Percentiles rank a stretch among this genome's conserved stretches.
phyloP scores from a whole-genome alignment of 2,113 vertebrate species.

The Zosterops hypoxanthus region DNA sequence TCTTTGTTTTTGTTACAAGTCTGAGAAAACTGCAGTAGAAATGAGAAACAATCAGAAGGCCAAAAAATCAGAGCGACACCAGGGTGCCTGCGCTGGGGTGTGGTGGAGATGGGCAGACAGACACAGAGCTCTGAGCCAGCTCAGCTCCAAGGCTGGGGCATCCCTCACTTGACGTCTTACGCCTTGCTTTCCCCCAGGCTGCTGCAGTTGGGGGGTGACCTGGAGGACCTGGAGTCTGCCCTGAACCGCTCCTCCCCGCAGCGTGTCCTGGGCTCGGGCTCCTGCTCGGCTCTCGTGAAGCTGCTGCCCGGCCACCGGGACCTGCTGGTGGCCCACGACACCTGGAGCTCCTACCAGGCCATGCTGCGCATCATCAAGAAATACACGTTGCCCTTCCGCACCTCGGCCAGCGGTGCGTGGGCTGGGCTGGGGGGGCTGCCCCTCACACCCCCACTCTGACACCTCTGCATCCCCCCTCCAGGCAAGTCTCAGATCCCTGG shows the following conservation, averaged over 20 bases:
- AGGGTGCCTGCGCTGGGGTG: accelerated
- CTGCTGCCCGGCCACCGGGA: slow-evolving; percentile 85
- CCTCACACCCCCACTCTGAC: not conserved
- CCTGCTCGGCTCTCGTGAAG: slow-evolving; percentile 94
- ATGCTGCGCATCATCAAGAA: slow-evolving; percentile 95
- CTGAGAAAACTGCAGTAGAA: too few species aligned
- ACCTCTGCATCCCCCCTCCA: slow-evolving; percentile 25
- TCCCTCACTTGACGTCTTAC: accelerated
- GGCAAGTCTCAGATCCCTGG: slow-evolving; percentile 77
- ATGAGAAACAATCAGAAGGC: too few species aligned
- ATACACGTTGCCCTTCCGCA: slow-evolving; percentile 84
- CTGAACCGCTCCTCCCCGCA: slow-evolving; percentile 81
- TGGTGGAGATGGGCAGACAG: not conserved
- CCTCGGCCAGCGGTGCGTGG: slow-evolving; percentile 74
- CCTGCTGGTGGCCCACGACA: slow-evolving; percentile 91
- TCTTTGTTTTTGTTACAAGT: too few species aligned
- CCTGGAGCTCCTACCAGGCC: slow-evolving; percentile 89
- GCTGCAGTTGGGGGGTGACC: slow-evolving; percentile 88
- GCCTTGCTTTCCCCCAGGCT: slow-evolving; percentile 65
- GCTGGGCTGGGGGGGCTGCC: not conserved
- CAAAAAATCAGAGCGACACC: too few species aligned
- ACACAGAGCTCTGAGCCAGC: not conserved
- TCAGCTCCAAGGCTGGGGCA: not conserved
- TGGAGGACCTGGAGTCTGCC: slow-evolving; percentile 90
- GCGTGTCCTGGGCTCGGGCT: slow-evolving; percentile 82